Percentiles rank a stretch among this genome's conserved stretches.
These are phyloP conservation scores for Ammospiza maritima DNA, from an alignment of 2,797 vertebrate species.

Conservation along the genomic window DNA sequence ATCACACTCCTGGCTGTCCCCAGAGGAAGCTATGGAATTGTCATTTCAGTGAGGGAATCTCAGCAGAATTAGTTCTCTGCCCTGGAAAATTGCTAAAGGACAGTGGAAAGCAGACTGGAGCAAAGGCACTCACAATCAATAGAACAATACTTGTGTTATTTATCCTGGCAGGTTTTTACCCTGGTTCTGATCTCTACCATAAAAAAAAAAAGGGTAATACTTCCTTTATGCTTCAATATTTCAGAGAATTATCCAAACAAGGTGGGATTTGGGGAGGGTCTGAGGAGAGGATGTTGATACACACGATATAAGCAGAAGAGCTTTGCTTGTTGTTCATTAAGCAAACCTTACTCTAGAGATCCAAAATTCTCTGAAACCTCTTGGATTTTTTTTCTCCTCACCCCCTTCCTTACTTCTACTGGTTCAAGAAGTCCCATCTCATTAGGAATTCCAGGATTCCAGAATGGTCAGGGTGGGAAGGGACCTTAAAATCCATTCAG, in stretches of 20 bases:
- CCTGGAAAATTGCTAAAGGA: conserved; percentile 7
- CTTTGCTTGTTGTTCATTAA: not conserved
- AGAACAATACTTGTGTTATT: not conserved
- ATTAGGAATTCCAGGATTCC: not conserved
- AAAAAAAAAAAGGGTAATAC: not conserved
- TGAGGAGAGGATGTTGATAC: not conserved
- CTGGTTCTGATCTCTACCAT: not conserved
- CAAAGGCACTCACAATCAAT: not conserved
- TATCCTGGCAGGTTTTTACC: not conserved
- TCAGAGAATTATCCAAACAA: not conserved
- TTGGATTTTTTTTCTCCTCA: not conserved
- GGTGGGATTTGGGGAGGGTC: not conserved
- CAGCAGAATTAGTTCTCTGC: conserved; percentile 4
- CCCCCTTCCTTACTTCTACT: not conserved
- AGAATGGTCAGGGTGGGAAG: not conserved
- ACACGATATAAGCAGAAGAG: rapidly evolving
- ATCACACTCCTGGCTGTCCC: not conserved
- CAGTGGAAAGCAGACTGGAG: not conserved
- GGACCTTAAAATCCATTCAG: not conserved
- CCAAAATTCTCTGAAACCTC: not conserved
- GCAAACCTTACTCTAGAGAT: not conserved
- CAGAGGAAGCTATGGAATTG: conserved; percentile 11
- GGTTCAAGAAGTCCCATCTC: not conserved
- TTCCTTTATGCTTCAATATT: not conserved
- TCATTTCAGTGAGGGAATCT: not conserved